Evolutionary conservation across 2,888 invertebrate species (phyloP).

Genomic region (Parthenolecanium corni): DNA sequence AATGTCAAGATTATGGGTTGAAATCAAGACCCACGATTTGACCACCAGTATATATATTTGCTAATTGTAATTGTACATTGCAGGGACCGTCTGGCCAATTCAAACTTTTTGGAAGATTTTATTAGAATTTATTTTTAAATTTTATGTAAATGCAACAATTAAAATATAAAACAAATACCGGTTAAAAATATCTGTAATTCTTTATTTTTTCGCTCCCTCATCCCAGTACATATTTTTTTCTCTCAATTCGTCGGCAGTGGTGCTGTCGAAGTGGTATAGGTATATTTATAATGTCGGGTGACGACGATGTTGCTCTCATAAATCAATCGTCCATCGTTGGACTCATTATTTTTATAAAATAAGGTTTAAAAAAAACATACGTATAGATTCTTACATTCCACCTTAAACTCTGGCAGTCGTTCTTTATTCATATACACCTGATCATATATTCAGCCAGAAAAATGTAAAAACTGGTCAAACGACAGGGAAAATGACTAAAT

Average conservation of each 20-base stretch:
- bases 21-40: no score
- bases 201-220: slow-evolving; percentile 8
- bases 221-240: slow-evolving; percentile 8
- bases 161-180: slow-evolving; percentile 26
- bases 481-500: not conserved
- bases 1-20: no score
- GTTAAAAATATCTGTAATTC: slow-evolving; percentile 26
- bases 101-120: slow-evolving; percentile 15
- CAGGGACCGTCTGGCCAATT: no score
- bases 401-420: not conserved
- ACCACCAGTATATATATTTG: no score
- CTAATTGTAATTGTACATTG: no score
- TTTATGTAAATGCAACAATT: slow-evolving; percentile 28
- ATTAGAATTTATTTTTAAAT: slow-evolving; percentile 14
- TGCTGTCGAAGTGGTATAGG: slow-evolving; percentile 14
- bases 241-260: slow-evolving; percentile 23
- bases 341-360: slow-evolving; percentile 27
- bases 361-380: not conserved
- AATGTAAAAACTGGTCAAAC: slow-evolving; percentile 4
- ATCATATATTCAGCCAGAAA: slow-evolving; percentile 10
- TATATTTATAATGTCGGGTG: slow-evolving; percentile 14
- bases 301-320: slow-evolving; percentile 27
- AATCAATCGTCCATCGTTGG: slow-evolving; percentile 27
- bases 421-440: not conserved
- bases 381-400: slow-evolving; percentile 10